Evolutionary conservation across 2,113 vertebrate genomes (phyloP), one percentile per base, ranked within the genome.

Genomic region (Donacobius atricapilla): DNA sequence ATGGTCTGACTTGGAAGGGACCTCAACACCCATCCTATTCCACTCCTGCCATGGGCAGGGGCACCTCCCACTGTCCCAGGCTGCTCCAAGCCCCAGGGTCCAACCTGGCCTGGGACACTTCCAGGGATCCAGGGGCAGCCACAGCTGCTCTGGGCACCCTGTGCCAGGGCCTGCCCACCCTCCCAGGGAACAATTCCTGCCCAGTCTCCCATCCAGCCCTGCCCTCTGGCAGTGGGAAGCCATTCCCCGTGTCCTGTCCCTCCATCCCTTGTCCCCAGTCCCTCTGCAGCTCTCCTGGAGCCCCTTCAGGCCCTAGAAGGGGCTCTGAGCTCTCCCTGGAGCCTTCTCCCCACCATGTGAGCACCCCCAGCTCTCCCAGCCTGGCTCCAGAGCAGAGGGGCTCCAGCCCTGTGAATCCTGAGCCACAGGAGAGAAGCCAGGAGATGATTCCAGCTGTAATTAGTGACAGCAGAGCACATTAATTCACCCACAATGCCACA

Each of bases 101-200:
- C 42, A 33, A 0, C n/a, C n/a, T n/a, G 48, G 18, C 40, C 48
- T 40, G 2, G 35, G 22, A 4, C 51, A 35, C 16, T 75, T 0
- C 48, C 48, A 84, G 58, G 60, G 60, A 65, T 65, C 42, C 51
- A 81, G 77, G 27, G 39, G 3, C 68, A 83, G 39, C 56, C 66
- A 13, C 66, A 63, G 68, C 57, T 83, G 0, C 80, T 12, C 68
- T 84, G 48, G 48, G 47, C 21, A 83, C 15, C 10, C 35, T n/a
- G 25, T 31, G 20, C 30, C 64, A 69, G 28, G 22, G 21, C 37
- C 57, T 51, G 0, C 8, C 13, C 22, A 22, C 37, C 11, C 47
- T 63, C 28, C 51, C 20, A n/a, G n/a, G n/a, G n/a, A n/a, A n/a
- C n/a, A n/a, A n/a, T n/a, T n/a, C n/a, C n/a, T n/a, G n/a, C n/a